Evolutionary conservation across 92 coral and sea anemone genomes (phyloP).

Genomic region (Palythoa caribaeorum): DNA sequence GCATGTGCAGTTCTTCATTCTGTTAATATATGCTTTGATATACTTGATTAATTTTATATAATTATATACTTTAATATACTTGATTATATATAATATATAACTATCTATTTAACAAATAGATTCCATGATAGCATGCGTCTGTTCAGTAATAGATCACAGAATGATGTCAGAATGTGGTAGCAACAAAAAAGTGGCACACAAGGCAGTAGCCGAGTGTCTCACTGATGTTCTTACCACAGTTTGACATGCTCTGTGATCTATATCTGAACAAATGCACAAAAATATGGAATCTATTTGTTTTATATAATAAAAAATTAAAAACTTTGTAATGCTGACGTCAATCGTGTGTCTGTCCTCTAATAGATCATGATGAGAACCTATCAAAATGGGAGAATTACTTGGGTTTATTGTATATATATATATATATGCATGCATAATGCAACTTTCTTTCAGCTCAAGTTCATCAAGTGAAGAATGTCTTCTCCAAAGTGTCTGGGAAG

Average conservation of each 20-base stretch:
- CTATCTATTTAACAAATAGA: too few species aligned
- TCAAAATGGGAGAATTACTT: constrained; percentile 8
- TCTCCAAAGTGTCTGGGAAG: background rate
- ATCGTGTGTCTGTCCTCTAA: background rate
- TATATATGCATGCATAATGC: background rate
- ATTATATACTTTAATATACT: background rate
- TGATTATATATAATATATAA: background rate
- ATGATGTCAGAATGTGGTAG: background rate
- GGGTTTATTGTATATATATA: background rate
- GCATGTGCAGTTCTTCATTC: background rate
- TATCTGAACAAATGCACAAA: too few species aligned
- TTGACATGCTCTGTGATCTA: constrained; percentile 21
- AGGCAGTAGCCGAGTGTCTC: constrained; percentile 12
- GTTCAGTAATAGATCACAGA: too few species aligned
- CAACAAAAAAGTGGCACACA: constrained; percentile 9
- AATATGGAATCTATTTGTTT: background rate
- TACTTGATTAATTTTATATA: too few species aligned
- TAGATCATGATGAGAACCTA: constrained; percentile 13
- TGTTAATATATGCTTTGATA: background rate
- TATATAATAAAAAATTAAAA: constrained; percentile 1
- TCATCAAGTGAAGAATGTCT: background rate
- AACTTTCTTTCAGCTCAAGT: background rate
- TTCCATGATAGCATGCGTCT: too few species aligned
- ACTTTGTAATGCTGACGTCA: constrained; percentile 13
- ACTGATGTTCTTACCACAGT: constrained; percentile 39